phyloP scores from a whole-genome alignment of 2,888 invertebrate species.

The Plemyria rubiginata region DNA sequence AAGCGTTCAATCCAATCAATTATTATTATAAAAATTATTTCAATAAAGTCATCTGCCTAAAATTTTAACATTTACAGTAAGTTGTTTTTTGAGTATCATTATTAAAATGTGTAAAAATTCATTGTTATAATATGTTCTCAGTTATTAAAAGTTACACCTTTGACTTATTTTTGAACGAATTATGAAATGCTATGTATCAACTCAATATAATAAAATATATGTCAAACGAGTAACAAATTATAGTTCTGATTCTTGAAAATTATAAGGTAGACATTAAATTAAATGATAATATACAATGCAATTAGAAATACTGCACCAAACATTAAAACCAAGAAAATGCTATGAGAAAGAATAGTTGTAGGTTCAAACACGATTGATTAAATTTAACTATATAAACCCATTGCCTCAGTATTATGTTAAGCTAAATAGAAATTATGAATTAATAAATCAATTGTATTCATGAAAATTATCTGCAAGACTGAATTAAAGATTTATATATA shows the following conservation, averaged over 20 bases:
- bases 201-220: conserved; percentile 47
- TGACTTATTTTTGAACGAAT: conserved; percentile 59
- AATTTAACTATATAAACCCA: conserved; percentile 74
- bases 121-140: conserved; percentile 48
- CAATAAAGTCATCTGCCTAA: conserved; percentile 71
- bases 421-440: conserved; percentile 46
- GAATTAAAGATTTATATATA: conserved; percentile 49
- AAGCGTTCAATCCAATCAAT: conserved; percentile 86
- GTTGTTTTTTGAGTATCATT: conserved; percentile 83
- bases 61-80: conserved; percentile 72
- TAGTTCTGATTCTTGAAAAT: conserved; percentile 62
- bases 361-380: conserved; percentile 68
- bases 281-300: conserved; percentile 83
- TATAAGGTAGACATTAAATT: conserved; percentile 70
- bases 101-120: conserved; percentile 63
- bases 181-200: background rate
- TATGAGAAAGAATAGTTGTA: conserved; percentile 70
- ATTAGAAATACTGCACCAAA: conserved; percentile 84
- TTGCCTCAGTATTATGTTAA: conserved; percentile 73
- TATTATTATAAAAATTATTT: conserved; percentile 75
- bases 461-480: conserved; percentile 51
- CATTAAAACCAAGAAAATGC: conserved; percentile 80
- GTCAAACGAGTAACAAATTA: conserved; percentile 63
- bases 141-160: conserved; percentile 47
- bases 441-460: conserved; percentile 54